Percentiles rank a stretch among this genome's conserved stretches.
Conservation (phyloP, 2,888 invertebrate genomes). For the Cacoxenus indagator region DNA sequence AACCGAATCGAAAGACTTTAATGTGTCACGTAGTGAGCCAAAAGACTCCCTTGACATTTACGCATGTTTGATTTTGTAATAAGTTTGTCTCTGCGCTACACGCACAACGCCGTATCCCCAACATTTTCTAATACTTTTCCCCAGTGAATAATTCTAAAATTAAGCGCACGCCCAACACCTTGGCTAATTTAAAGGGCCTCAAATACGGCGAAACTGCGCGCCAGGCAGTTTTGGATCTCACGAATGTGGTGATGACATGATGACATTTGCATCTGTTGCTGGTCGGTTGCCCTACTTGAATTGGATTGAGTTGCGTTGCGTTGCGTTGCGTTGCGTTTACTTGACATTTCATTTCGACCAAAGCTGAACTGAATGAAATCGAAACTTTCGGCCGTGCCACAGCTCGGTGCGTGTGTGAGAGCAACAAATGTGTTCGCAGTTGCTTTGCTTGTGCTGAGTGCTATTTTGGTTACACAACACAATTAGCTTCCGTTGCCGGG, state of each 20-base stretch:
- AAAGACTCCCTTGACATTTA: conserved; percentile 18
- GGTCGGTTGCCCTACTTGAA: neutral
- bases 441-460: neutral
- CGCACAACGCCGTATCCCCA: neutral
- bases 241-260: conserved; percentile 4
- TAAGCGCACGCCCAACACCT: conserved; percentile 10
- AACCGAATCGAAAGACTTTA: neutral
- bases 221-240: neutral
- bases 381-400: too few species aligned
- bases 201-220: neutral
- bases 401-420: neutral
- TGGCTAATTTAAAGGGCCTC: conserved; percentile 6
- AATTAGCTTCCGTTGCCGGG: conserved; percentile 6
- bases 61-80: neutral
- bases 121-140: neutral
- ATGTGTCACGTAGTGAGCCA: neutral
- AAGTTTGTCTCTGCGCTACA: neutral
- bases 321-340: neutral
- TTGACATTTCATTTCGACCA: neutral
- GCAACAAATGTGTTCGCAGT: neutral
- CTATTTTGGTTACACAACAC: conserved; percentile 1
- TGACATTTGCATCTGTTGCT: conserved; percentile 16
- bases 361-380: too few species aligned
- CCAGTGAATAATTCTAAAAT: conserved; percentile 16
- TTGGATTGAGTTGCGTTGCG: too few species aligned